Evolutionary conservation across 2,113 vertebrate genomes (phyloP).

Genomic region (Heterochromis multidens): DNA sequence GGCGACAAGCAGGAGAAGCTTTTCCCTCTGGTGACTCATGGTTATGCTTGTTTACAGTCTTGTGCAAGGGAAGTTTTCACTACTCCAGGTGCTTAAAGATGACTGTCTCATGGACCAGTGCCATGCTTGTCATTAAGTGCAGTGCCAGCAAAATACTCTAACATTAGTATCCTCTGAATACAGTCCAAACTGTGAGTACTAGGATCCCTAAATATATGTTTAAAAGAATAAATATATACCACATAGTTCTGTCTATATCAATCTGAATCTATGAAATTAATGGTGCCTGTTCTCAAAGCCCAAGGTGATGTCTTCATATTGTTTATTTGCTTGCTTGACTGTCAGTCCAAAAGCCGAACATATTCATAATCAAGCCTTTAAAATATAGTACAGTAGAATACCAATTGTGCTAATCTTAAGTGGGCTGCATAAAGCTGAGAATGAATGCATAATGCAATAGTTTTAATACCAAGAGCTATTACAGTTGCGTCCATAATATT

Average conservation of each 20-base stretch:
- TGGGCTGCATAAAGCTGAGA: not conserved
- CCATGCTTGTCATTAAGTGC: constrained; percentile 24
- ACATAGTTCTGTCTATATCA: not conserved
- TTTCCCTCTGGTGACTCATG: constrained; percentile 43
- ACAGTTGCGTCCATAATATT: not conserved
- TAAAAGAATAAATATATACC: not conserved
- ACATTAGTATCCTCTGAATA: not conserved
- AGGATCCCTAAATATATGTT: not conserved
- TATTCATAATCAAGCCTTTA: not conserved
- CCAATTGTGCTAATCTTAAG: not conserved
- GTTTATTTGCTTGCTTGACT: not conserved
- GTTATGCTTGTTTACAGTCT: constrained; percentile 35
- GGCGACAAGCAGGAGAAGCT: constrained; percentile 27
- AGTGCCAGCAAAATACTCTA: not conserved
- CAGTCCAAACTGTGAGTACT: not conserved
- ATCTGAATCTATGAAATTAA: not conserved
- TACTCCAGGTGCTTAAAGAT: constrained; percentile 37
- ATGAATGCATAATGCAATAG: not conserved
- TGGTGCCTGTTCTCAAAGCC: not conserved
- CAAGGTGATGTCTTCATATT: too few relatives aligned
- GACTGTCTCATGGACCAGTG: constrained; percentile 27
- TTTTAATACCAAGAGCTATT: not conserved
- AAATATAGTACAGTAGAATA: not conserved
- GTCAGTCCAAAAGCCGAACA: not conserved
- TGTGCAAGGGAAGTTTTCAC: constrained; percentile 53